Conservation (phyloP, 2,888 invertebrate species). For the Archaeoteleia sp. region DNA sequence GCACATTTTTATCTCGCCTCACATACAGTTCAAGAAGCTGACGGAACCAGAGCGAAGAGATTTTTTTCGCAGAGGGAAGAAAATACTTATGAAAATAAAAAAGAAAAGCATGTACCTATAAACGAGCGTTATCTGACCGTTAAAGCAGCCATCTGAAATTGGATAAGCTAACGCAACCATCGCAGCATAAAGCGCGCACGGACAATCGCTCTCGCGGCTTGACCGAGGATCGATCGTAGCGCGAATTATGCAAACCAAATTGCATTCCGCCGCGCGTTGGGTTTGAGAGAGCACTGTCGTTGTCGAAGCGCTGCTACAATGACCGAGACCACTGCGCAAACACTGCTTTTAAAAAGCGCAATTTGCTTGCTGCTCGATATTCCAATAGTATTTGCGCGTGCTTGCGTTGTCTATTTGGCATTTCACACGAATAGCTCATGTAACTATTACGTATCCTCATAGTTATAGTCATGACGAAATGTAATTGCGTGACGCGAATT, state of each 20-base stretch:
- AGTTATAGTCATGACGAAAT: conserved; percentile 15
- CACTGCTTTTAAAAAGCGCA: conserved; percentile 44
- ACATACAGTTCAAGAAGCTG: conserved; percentile 22
- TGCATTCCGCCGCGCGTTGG: conserved; percentile 58
- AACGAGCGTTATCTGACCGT: conserved; percentile 18
- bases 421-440: conserved; percentile 32
- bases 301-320: conserved; percentile 24
- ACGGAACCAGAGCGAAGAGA: conserved; percentile 18
- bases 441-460: conserved; percentile 34
- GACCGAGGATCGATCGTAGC: conserved; percentile 61
- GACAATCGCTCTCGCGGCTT: conserved; percentile 56
- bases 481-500: conserved; percentile 14
- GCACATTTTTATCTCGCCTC: conserved; percentile 61
- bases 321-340: conserved; percentile 44
- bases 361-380: conserved; percentile 46
- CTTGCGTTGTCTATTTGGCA: conserved; percentile 30
- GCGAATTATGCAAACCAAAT: conserved; percentile 69
- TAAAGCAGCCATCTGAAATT: conserved; percentile 26
- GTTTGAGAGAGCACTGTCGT: conserved; percentile 35
- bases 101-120: conserved; percentile 1
- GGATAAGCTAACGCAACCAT: conserved; percentile 57
- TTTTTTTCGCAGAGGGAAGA: conserved; percentile 14
- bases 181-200: conserved; percentile 54
- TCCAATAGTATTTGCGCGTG: conserved; percentile 31
- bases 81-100: background rate